These are phyloP conservation scores for Hyalella azteca DNA, from an alignment of 2,888 invertebrate genomes.

Conservation along the genomic window DNA sequence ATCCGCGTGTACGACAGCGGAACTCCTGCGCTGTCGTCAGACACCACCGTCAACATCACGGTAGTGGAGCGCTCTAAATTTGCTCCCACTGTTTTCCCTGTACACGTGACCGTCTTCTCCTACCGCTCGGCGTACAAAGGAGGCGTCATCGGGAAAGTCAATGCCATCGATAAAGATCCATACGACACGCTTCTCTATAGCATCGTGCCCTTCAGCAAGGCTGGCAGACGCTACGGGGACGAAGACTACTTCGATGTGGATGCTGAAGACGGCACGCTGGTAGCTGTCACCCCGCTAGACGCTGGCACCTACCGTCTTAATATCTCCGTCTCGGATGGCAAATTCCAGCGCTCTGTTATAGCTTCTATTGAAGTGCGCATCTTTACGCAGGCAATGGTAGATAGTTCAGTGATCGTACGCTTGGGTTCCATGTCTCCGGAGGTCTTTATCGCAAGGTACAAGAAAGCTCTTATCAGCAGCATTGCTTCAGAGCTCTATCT, in stretches of 20 bases:
- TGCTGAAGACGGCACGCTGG: slow-evolving; percentile 78
- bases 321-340: slow-evolving; percentile 67
- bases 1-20: slow-evolving; percentile 94
- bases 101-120: slow-evolving; percentile 84
- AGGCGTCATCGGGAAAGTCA: slow-evolving; percentile 83
- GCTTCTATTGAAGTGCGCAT: slow-evolving; percentile 81
- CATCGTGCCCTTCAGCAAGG: slow-evolving; percentile 67
- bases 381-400: slow-evolving; percentile 82
- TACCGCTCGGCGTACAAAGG: slow-evolving; percentile 90
- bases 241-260: slow-evolving; percentile 74
- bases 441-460: slow-evolving; percentile 83
- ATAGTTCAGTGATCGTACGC: slow-evolving; percentile 82
- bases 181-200: slow-evolving; percentile 85
- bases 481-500: slow-evolving; percentile 80
- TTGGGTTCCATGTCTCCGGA: slow-evolving; percentile 82
- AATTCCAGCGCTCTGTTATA: slow-evolving; percentile 65
- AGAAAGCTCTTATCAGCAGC: slow-evolving; percentile 81
- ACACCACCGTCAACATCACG: slow-evolving; percentile 75
- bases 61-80: slow-evolving; percentile 92
- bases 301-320: slow-evolving; percentile 79
- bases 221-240: slow-evolving; percentile 61
- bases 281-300: slow-evolving; percentile 82
- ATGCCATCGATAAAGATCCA: slow-evolving; percentile 88
- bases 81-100: slow-evolving; percentile 86
- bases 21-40: slow-evolving; percentile 84